Conservation (phyloP, 1,140 invertebrate species). For the Ooceraea biroi region DNA sequence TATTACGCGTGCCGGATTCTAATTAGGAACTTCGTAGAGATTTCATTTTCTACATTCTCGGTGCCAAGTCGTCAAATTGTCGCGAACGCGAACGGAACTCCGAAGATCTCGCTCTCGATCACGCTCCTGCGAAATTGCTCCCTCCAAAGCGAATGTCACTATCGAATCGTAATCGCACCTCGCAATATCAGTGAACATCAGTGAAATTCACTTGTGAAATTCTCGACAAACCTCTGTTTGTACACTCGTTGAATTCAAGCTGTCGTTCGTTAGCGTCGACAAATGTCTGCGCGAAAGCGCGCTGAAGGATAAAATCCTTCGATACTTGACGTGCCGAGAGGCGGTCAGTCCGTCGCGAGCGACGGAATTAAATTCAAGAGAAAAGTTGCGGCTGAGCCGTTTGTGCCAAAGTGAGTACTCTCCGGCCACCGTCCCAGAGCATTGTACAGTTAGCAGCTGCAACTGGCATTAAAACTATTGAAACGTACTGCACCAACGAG, state of each 20-base stretch:
- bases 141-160: background rate
- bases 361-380: conserved; percentile 49
- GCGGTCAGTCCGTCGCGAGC: background rate
- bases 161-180: background rate
- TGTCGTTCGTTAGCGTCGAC: background rate
- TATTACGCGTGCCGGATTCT: conserved; percentile 40
- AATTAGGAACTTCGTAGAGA: conserved; percentile 53
- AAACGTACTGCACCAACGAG: conserved; percentile 42
- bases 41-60: conserved; percentile 43
- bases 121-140: background rate
- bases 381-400: conserved; percentile 43
- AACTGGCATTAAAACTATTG: conserved; percentile 60
- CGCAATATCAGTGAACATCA: background rate
- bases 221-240: background rate
- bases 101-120: background rate
- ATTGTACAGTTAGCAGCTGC: conserved; percentile 60
- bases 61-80: conserved; percentile 17
- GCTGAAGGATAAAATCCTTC: conserved; percentile 21
- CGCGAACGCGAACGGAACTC: background rate
- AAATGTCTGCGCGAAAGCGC: conserved; percentile 10
- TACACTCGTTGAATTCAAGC: background rate
- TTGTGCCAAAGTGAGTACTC: conserved; percentile 47
- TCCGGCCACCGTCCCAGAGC: conserved; percentile 18
- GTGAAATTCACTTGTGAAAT: conserved; percentile 1
- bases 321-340: conserved; percentile 7